Percentiles rank a stretch among this genome's conserved stretches.
These are phyloP conservation scores for Drosophila lacertosa DNA, from an alignment of 1,140 invertebrate genomes.

Conservation along the genomic window DNA sequence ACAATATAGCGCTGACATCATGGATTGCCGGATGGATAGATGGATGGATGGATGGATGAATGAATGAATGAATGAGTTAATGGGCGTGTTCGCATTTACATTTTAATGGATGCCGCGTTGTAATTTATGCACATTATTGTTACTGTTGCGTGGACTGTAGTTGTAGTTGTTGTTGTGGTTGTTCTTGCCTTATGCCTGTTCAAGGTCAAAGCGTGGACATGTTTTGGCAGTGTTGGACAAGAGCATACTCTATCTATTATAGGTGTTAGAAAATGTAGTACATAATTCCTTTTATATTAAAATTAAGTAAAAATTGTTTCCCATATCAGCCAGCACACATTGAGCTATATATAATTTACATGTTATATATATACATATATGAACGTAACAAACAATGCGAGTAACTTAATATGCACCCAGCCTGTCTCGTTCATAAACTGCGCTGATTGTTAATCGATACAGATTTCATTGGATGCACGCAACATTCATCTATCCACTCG, in stretches of 20 bases:
- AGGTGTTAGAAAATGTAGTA: no score
- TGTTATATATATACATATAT: neutral
- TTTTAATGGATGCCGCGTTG: constrained; percentile 53
- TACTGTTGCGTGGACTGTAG: constrained; percentile 11
- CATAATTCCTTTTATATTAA: no score
- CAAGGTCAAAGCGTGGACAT: constrained; percentile 51
- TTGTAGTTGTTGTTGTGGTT: constrained; percentile 38
- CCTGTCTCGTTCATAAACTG: neutral
- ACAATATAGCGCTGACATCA: constrained; percentile 42
- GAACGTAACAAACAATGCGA: neutral
- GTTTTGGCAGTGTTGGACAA: neutral
- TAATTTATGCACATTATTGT: constrained; percentile 66
- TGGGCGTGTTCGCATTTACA: constrained; percentile 59
- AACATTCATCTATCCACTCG: constrained; percentile 4
- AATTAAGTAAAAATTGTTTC: no score
- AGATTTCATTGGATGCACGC: constrained; percentile 14
- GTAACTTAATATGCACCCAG: neutral
- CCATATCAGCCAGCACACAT: neutral
- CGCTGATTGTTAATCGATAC: constrained; percentile 29
- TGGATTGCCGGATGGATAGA: constrained; percentile 16
- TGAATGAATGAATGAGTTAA: constrained; percentile 15
- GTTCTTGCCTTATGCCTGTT: constrained; percentile 26
- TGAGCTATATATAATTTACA: neutral
- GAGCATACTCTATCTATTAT: neutral
- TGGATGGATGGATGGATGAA: neutral